These are phyloP conservation scores for Cydia strobilella DNA, from an alignment of 1,140 invertebrate species.

Conservation along the genomic window DNA sequence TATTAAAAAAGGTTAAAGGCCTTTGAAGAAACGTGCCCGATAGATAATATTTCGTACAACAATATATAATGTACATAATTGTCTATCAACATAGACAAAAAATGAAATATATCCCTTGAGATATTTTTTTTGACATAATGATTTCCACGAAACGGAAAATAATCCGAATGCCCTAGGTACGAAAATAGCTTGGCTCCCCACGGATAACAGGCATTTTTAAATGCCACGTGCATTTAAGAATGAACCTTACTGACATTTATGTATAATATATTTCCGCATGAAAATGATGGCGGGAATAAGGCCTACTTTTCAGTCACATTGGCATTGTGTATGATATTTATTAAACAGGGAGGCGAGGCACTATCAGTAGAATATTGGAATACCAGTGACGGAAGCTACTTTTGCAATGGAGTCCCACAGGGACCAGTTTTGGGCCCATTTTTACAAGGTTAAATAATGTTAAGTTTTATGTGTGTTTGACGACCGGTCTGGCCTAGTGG, in stretches of 20 bases:
- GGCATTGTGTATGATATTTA: conserved; percentile 32
- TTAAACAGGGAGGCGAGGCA: conserved; percentile 16
- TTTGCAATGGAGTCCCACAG: neutral
- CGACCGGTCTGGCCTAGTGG: too few species aligned
- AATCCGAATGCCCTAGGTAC: neutral
- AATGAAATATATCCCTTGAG: neutral
- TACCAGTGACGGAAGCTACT: neutral
- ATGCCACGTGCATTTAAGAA: neutral
- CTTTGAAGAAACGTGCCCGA: neutral
- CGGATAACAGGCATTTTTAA: neutral
- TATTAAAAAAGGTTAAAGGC: conserved; percentile 2
- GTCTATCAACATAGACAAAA: neutral
- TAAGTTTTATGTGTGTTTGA: too few species aligned
- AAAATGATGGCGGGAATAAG: neutral
- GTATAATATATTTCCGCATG: conserved; percentile 13
- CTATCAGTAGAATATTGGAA: conserved; percentile 25
- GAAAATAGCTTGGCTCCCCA: conserved; percentile 8
- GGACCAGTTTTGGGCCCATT: neutral
- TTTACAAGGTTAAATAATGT: neutral
- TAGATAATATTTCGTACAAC: neutral
- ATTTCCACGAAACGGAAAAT: neutral
- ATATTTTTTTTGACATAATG: neutral
- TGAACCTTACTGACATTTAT: neutral
- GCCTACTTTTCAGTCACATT: conserved; percentile 18
- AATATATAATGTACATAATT: neutral